Percentiles rank a stretch among this genome's conserved stretches.
Evolutionary conservation across 2,797 vertebrate genomes (phyloP).

Genomic region (Natrix natrix): DNA sequence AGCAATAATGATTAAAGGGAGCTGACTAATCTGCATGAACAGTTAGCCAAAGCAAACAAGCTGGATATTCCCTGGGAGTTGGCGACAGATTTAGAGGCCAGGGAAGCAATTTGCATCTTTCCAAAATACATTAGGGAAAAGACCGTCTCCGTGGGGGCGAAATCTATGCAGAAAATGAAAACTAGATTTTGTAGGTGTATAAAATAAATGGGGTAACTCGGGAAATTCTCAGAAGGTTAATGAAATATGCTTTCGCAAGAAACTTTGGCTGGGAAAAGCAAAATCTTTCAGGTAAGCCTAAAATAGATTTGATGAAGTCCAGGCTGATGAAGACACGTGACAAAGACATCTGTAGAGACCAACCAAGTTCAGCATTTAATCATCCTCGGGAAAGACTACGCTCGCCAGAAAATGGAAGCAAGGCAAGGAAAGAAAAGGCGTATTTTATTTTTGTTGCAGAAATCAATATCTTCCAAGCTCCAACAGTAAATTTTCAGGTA

Average conservation of each 20-base stretch:
- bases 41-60: neutral
- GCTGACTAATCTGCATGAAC: neutral
- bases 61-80: neutral
- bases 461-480: neutral
- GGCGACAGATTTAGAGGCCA: neutral
- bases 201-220: neutral
- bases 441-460: neutral
- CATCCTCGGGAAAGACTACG: neutral
- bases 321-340: neutral
- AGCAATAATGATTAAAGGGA: neutral
- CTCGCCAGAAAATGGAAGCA: neutral
- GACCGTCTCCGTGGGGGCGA: neutral
- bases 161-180: neutral
- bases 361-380: neutral
- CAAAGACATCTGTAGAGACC: neutral
- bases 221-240: neutral
- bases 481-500: neutral
- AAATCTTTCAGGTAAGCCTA: neutral
- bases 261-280: neutral
- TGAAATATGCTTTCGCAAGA: neutral
- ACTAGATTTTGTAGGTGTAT: neutral
- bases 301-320: neutral
- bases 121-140: neutral
- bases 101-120: neutral
- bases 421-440: neutral